Evolutionary conservation across 2,797 vertebrate genomes (phyloP).

Genomic region (Sebastes hopkinsi): DNA sequence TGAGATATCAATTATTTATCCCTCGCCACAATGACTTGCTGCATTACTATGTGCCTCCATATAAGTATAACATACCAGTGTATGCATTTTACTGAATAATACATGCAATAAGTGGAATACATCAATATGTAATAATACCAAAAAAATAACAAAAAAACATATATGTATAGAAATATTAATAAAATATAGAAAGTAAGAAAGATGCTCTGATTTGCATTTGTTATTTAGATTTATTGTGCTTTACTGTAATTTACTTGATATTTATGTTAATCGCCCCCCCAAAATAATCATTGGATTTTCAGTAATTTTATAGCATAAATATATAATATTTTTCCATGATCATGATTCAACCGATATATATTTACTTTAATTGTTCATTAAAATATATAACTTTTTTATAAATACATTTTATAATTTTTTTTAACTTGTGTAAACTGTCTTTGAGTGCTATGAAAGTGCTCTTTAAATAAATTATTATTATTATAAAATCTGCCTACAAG

Average conservation of each 20-base stretch:
- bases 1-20: conserved; percentile 88
- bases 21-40: conserved; percentile 70
- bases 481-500: too few species aligned
- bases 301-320: neutral
- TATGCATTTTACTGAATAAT: conserved; percentile 72
- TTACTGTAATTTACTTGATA: neutral
- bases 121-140: conserved; percentile 51
- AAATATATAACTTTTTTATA: neutral
- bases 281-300: neutral
- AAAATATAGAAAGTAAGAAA: neutral
- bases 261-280: neutral
- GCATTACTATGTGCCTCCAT: conserved; percentile 72
- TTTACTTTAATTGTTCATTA: neutral
- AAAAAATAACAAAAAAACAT: conserved; percentile 37
- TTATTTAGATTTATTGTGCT: neutral
- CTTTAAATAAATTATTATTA: too few species aligned
- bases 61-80: conserved; percentile 64
- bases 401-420: too few species aligned
- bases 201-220: conserved; percentile 9
- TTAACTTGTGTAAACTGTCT: too few species aligned
- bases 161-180: conserved; percentile 5
- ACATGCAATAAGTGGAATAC: conserved; percentile 62
- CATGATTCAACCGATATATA: neutral
- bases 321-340: neutral
- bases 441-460: too few species aligned